Base-by-base conservation (phyloP, 2,888 invertebrate species). In the Hirtodrosophila duncani region DNA sequence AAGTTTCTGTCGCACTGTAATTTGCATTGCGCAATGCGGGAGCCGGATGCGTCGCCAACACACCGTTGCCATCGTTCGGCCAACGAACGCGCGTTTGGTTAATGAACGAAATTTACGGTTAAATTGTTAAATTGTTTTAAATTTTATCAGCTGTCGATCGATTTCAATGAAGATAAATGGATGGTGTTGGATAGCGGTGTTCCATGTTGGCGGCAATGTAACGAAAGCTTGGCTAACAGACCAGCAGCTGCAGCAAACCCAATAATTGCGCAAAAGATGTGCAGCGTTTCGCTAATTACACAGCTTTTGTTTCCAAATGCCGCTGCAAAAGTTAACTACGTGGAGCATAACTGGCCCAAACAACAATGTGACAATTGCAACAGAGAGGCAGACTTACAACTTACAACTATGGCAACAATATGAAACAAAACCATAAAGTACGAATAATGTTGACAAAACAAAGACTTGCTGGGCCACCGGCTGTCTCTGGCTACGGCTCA, bases 291-390 rank as follows among this genome's bases (percentile, higher is more conserved):
- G 48, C 29, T 70, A 78, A 74, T 70, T 78, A 55, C 51, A 53
- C 31, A 38, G 49, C 46, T 27, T 31, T 31, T 21, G 37, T 50
- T 59, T 50, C 59, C 59, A 57, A 39, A 58, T 58, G 29, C 13
- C 17, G 21, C 41, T 20, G 13, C 11, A 21, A 20, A 33, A n/a
- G n/a, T n/a, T n/a, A n/a, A n/a, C n/a, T n/a, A n/a, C n/a, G 23
- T 18, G 16, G 31, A 18, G 21, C 31, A 46, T 56, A 62, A 49
- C 26, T 38, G 37, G 45, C 41, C 34, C 29, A 26, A 70, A 61
- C n/a, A n/a, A 71, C 72, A 72, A 77, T 72, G 80, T 68, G 72
- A 77, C 72, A 72, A 80, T 72, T 72, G 69, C 78, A 68, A 72
- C 53, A 72, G 67, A 49, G 45, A 27, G 37, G 42, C 34, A 23